Evolutionary conservation across 2,113 vertebrate species (phyloP).

Genomic region (Anoplopoma fimbria): DNA sequence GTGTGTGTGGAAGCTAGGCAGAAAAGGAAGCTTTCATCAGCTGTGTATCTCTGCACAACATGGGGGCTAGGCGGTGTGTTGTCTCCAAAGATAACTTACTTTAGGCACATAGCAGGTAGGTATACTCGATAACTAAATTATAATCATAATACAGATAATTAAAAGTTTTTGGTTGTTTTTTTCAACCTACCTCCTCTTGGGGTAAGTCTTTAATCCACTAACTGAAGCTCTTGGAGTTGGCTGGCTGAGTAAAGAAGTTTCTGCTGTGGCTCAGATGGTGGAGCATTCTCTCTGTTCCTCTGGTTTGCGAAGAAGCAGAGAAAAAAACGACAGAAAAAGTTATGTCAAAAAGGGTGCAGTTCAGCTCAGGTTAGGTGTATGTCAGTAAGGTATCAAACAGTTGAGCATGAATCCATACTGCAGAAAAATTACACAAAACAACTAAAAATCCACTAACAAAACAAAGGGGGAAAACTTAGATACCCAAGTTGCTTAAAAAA

Average conservation of each 20-base stretch:
- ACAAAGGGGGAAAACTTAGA: neutral
- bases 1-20: neutral
- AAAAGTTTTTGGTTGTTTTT: constrained; percentile 19
- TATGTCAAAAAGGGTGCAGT: neutral
- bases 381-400: neutral
- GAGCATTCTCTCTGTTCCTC: constrained; percentile 70
- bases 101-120: neutral
- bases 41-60: constrained; percentile 2
- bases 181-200: constrained; percentile 81
- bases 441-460: neutral
- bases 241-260: constrained; percentile 73
- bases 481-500: neutral
- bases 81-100: constrained; percentile 9
- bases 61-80: neutral
- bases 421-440: neutral
- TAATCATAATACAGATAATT: neutral
- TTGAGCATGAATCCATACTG: neutral
- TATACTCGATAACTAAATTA: neutral
- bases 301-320: constrained; percentile 84
- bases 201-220: constrained; percentile 3
- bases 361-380: neutral
- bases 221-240: constrained; percentile 83
- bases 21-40: constrained; percentile 8
- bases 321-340: constrained; percentile 72
- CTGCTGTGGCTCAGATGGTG: constrained; percentile 76